phyloP scores from a whole-genome alignment of 2,113 vertebrate species.

The Clarias macrocephalus region DNA sequence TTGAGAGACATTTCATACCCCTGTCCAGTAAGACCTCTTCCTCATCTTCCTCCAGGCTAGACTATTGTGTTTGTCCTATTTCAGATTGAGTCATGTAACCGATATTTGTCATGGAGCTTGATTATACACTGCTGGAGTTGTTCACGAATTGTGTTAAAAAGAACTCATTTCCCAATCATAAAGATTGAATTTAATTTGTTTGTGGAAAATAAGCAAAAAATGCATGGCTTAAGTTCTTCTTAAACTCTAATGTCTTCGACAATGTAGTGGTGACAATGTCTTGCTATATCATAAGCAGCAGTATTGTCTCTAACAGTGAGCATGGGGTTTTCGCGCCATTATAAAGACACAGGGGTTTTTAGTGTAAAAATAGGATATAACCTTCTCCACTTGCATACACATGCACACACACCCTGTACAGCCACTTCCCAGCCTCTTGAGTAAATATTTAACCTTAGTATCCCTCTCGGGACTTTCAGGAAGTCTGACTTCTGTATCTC shows the following conservation, averaged over 20 bases:
- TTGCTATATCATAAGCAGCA: slow-evolving; percentile 26
- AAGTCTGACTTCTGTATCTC: slow-evolving; percentile 57
- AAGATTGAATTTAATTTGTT: background rate
- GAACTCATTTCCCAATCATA: background rate
- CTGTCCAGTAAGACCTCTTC: background rate
- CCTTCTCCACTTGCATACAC: slow-evolving; percentile 36
- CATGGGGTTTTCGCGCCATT: slow-evolving; percentile 12
- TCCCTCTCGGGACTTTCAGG: slow-evolving; percentile 51
- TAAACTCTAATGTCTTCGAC: background rate
- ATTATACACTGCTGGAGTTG: background rate
- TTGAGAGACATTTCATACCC: background rate
- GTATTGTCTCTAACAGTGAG: slow-evolving; percentile 43
- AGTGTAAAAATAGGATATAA: slow-evolving; percentile 52
- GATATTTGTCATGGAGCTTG: background rate
- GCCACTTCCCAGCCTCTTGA: slow-evolving; percentile 53
- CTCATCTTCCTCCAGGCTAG: background rate
- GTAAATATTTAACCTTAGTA: slow-evolving; percentile 58
- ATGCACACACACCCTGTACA: slow-evolving; percentile 37
- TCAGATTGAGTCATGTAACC: background rate
- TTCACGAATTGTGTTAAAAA: background rate
- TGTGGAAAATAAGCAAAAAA: background rate
- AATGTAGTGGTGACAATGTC: background rate
- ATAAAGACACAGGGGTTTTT: slow-evolving; percentile 34
- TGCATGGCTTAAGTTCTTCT: background rate
- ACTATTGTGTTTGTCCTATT: slow-evolving; percentile 4